Evolutionary conservation across 2,113 vertebrate genomes (phyloP), one percentile per base, ranked within the genome.

Genomic region (Synodontis membranacea): DNA sequence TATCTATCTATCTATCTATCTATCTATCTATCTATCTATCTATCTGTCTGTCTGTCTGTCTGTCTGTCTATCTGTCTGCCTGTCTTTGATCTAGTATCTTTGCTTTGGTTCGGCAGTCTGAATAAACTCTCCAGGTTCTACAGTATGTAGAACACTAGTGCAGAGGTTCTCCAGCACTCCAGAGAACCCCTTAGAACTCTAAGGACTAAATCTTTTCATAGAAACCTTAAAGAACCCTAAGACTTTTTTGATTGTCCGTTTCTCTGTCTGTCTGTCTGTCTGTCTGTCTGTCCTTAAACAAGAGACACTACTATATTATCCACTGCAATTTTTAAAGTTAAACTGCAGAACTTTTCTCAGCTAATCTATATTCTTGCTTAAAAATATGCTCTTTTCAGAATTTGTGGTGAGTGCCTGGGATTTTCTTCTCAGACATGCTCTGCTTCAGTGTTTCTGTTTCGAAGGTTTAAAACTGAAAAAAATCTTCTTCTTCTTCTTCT

Each of bases 221-320:
- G 25, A 60, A 60, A 60, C 58, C 25, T 28, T 60, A 28, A 28
- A 60, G 25, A 28, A 60, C 31, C n/a, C 14, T 66, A 28, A 60
- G 28, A 14, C 4, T 15, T 34, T 12, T 66, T 66, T 62, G 10
- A 12, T 28, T 64, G 21, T 39, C 19, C 52, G 31, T 64, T 31
- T 78, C 39, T 81, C 66, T 60, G 31, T 80, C 62, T 44, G n/a
- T n/a, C 48, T 86, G 37, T 37, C 23, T 82, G 28, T 60, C 48
- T 74, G 48, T 80, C 60, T 58, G 21, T 80, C 60, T 42, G 52
- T n/a, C 74, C 25, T 48, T 21, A 19, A 21, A 54, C 52, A 54
- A 54, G 52, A 21, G 15, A 54, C 17, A 54, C 52, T 54, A 54
- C 52, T 54, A 15, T 54, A 15, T 5, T 54, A 19, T 54, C 52